Evolutionary conservation across 1,140 invertebrate genomes (phyloP), one percentile per base, ranked within the genome.

Genomic region (Bactericera cockerelli): DNA sequence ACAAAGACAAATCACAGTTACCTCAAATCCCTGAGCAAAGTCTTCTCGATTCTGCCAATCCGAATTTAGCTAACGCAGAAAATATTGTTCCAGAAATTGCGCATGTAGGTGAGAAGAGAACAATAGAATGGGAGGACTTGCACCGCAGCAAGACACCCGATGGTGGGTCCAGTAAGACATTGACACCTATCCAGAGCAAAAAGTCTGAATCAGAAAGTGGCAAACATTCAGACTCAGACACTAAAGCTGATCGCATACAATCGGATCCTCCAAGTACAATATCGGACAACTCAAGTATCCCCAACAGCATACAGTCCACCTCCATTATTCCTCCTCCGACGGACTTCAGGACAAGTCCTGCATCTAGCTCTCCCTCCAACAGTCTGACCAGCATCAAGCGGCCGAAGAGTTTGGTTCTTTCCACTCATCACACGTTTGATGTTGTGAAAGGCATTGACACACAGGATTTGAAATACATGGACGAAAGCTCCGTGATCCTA

Each of bases 41-140:
- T 67, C 68, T 80, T 16, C 67, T 81, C 39, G 81, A 82, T 61
- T 76, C 75, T 14, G 78, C 80, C 38, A 80, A 77, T 64, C 74
- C 72, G 67, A 71, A 8, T 60, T 28, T 58, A 10, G 26, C 22
- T 24, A 59, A 60, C n/a, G 25, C 62, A n/a, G 28, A 70, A 87
- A 88, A 10, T 92, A 98, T 70, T 75, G 91, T 24, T 95, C 91
- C 0, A 94, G 90, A 67, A 94, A 90, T 69, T 92, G 93, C 0
- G 89, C 89, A 0, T 96, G n/a, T n/a, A n/a, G n/a, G n/a, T n/a
- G 93, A 0, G 93, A 97, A 71, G 92, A 96, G 49, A 87, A 90
- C 26, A 88, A 84, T 61, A 77, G 77, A 0, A 63, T 68, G 16
- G 62, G 63, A 8, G 42, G 54, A 61, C 36, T 49, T 19, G 56